A percentile compares a stretch with the other conserved stretches of the same genome.
Conservation (phyloP, 2,113 vertebrate species). For the Pleuronectes platessa region DNA sequence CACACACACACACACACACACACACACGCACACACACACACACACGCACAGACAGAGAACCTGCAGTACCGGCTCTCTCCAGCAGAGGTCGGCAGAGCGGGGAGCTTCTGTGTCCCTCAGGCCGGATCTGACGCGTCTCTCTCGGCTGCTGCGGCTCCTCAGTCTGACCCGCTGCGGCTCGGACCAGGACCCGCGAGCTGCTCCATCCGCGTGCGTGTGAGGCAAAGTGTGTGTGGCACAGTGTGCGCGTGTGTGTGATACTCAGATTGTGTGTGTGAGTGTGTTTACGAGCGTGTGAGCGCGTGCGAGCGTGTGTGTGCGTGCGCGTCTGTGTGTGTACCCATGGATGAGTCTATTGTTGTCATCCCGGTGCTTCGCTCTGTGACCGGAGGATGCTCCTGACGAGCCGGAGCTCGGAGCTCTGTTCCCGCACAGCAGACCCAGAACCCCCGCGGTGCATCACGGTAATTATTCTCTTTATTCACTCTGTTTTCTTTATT, state of each 20-base stretch:
- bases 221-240: too few species aligned
- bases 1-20: not conserved
- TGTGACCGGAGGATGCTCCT: constrained; percentile 45
- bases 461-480: constrained; percentile 23
- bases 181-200: constrained; percentile 24
- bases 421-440: constrained; percentile 39
- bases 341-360: constrained; percentile 65
- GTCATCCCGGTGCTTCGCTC: constrained; percentile 38
- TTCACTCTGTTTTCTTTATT: not conserved
- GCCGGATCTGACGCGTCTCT: not conserved
- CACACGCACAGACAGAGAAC: not conserved
- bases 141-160: constrained; percentile 56
- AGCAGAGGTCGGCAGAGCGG: constrained; percentile 46
- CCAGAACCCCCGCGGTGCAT: constrained; percentile 13
- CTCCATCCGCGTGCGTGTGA: constrained; percentile 25
- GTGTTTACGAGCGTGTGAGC: not conserved
- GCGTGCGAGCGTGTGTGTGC: not conserved
- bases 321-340: too few species aligned
- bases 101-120: constrained; percentile 61
- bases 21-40: not conserved
- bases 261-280: not conserved
- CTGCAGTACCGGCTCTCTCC: not conserved
- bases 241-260: not conserved
- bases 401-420: constrained; percentile 28
- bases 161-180: constrained; percentile 9